Evolutionary conservation across 2,888 invertebrate genomes (phyloP), one percentile per base, ranked within the genome.

Genomic region (Tigriopus californicus): DNA sequence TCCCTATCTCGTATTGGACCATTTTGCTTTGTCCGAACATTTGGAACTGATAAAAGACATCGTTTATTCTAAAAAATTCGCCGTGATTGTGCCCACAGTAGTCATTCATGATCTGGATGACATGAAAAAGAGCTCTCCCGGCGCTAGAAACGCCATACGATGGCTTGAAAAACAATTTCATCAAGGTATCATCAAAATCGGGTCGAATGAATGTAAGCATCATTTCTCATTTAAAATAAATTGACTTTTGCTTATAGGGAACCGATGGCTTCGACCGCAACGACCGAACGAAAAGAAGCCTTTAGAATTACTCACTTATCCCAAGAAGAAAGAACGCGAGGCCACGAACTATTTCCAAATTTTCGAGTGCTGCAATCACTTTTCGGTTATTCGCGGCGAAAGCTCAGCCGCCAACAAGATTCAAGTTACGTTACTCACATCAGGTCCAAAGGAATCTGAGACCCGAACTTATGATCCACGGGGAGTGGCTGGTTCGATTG

Each of bases 1-100:
- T 0, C 86, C 90, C 0, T 85, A 90, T 68, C 75, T 92, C 46
- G 88, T 89, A n/a, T 78, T 89, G 1, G 91, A 92, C 71, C 79
- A 85, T 0, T 82, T 83, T 62, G 83, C 83, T 10, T 75, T 91
- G 48, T 81, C 83, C 64, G 79, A 82, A 65, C 81, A 83, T 68
- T 79, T 85, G 64, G 78, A 80, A 33, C 77, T 82, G 63, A 80
- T 92, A 61, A 88, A 86, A 68, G 83, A 85, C 67, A 74, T 94
- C 62, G 80, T 87, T n/a, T 77, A 80, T 64, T 80, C 85, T 18
- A 80, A 82, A 65, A 83, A 84, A 68, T 89, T 91, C 68, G 82
- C 92, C 66, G 79, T 92, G 58, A 79, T 92, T 61, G 82, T 94
- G 64, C 92, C 92, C 3, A 79, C 83, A 67, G 80, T 85, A 25